Evolutionary conservation across 2,888 invertebrate species (phyloP).

Genomic region (Agonum fuliginosum): DNA sequence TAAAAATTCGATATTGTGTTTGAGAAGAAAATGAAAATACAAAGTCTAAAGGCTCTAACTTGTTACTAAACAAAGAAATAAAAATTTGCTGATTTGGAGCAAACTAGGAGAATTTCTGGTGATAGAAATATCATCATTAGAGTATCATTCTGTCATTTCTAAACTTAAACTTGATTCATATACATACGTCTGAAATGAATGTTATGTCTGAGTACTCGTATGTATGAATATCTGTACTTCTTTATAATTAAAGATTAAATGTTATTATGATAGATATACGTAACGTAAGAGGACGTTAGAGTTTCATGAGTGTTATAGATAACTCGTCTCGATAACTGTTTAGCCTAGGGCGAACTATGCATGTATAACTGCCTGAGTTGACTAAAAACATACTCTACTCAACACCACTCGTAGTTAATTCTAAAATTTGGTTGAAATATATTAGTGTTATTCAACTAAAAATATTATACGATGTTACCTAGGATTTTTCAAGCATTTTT

Average conservation of each 20-base stretch:
- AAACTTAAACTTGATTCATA: not conserved
- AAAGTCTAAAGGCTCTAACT: constrained; percentile 28
- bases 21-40: no score
- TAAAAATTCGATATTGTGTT: not conserved
- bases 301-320: constrained; percentile 40
- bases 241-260: constrained; percentile 30
- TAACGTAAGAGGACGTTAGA: constrained; percentile 45
- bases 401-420: constrained; percentile 36
- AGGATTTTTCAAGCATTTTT: constrained; percentile 31
- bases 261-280: constrained; percentile 8
- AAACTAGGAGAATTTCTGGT: constrained; percentile 29
- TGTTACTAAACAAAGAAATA: constrained; percentile 44
- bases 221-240: constrained; percentile 27
- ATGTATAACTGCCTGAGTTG: constrained; percentile 41
- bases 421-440: constrained; percentile 36
- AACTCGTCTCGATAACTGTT: no score
- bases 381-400: constrained; percentile 16
- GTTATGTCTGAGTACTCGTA: no score
- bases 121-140: constrained; percentile 12
- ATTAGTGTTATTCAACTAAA: constrained; percentile 42
- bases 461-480: constrained; percentile 17
- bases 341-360: constrained; percentile 44
- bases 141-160: not conserved
- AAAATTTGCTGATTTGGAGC: constrained; percentile 1
- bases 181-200: no score